Percentiles rank a stretch among this genome's conserved stretches.
These are phyloP conservation scores for Rhysida immarginata DNA, from an alignment of 1,140 invertebrate species.

Conservation along the genomic window DNA sequence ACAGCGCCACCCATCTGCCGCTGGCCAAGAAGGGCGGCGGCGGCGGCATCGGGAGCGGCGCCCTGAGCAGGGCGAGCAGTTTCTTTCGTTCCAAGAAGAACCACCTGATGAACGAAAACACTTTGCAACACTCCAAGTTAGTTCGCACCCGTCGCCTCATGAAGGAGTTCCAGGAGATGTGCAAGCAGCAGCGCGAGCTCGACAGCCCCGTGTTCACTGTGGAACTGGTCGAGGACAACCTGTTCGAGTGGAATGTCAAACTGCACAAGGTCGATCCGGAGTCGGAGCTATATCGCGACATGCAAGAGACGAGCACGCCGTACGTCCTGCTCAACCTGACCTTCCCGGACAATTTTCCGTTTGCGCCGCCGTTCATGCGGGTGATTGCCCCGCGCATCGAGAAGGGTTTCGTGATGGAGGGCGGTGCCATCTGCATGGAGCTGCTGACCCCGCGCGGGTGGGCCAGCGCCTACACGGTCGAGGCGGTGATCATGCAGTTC, in stretches of 20 bases:
- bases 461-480: slow-evolving; percentile 87
- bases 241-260: slow-evolving; percentile 86
- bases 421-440: slow-evolving; percentile 92
- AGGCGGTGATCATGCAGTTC: slow-evolving; percentile 87
- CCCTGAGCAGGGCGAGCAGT: slow-evolving; percentile 8
- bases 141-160: slow-evolving; percentile 64
- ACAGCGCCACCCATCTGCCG: slow-evolving; percentile 19
- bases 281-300: slow-evolving; percentile 46
- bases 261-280: slow-evolving; percentile 67
- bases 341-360: slow-evolving; percentile 83
- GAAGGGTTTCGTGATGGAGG: slow-evolving; percentile 88
- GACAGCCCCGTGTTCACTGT: slow-evolving; percentile 63
- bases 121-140: slow-evolving; percentile 31
- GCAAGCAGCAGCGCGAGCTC: slow-evolving; percentile 39
- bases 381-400: slow-evolving; percentile 81
- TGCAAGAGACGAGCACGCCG: slow-evolving; percentile 56
- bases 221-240: slow-evolving; percentile 79
- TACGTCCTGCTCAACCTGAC: slow-evolving; percentile 64
- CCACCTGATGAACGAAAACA: slow-evolving; percentile 6
- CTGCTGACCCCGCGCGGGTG: slow-evolving; percentile 79
- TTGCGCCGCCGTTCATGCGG: slow-evolving; percentile 85
- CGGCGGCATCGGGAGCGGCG: slow-evolving; percentile 20
- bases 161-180: slow-evolving; percentile 83
- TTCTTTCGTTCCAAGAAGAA: slow-evolving; percentile 8
- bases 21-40: slow-evolving; percentile 27